phyloP scores from a whole-genome alignment of 2,888 invertebrate genomes.

The Thysanoteuthis rhombus region DNA sequence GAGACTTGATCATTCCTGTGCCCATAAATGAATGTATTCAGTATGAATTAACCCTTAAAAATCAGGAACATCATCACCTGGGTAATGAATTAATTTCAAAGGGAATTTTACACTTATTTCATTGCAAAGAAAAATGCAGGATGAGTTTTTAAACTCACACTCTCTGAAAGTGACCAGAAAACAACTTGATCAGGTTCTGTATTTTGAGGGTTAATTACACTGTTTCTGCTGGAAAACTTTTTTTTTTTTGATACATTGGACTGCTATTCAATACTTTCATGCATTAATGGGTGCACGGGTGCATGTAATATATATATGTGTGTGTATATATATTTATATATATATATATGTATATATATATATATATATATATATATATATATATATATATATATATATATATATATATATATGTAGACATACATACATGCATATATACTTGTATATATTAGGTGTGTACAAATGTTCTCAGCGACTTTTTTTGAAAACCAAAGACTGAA shows the following conservation, averaged over 20 bases:
- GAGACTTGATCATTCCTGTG: not conserved
- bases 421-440: not conserved
- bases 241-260: not conserved
- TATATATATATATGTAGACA: not conserved
- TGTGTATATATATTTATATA: conserved; percentile 28
- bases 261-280: not conserved
- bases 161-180: not conserved
- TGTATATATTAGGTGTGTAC: too few relatives aligned
- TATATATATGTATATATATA: conserved; percentile 31
- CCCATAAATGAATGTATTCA: not conserved
- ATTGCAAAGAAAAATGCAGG: not conserved
- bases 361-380: not conserved
- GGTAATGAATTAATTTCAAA: not conserved
- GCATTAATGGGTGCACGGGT: not conserved
- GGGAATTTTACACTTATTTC: not conserved
- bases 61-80: not conserved
- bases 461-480: too few relatives aligned
- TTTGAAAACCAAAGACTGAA: too few relatives aligned
- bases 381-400: conserved; percentile 29
- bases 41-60: not conserved
- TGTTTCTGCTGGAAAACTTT: not conserved
- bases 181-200: not conserved
- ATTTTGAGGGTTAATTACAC: not conserved
- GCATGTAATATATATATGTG: too few relatives aligned
- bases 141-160: not conserved